Base-by-base conservation (phyloP, 2,113 vertebrate genomes). In the Progne subis region DNA sequence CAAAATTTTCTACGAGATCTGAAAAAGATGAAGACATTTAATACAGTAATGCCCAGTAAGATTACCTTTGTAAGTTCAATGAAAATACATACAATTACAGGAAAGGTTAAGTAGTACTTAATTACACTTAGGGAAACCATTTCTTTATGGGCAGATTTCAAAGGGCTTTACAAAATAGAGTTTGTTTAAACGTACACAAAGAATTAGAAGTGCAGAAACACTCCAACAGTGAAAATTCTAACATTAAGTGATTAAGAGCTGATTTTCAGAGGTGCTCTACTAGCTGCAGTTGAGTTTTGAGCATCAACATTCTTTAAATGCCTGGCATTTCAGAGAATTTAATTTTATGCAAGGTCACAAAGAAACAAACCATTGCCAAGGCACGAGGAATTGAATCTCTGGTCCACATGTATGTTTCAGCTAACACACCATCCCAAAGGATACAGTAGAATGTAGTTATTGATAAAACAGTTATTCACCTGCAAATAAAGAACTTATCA, bases 1-100 rank as follows among this genome's bases (percentile, higher is more conserved):
- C 99, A 92, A 99, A 99, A 97, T 99, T 99, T 98, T 99, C 99
- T 98, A 99, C 99, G 76, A 99, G 99, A 98, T 99, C 99, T 99
- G 97, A 57, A 97, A 95, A 79, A 97, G 64, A 95, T 64, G 64
- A 88, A 96, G 76, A 97, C 52, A 96, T 90, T 96, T 90, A 95
- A 92, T 94, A 90, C 59, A 89, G 46, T 81, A 77, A 93, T 49
- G 21, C 52, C 68, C 29, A 81, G 43, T 29, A 88, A 67, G 7
- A 70, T 26, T 49, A 74, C 37, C 83, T 91, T 69, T 16, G 0
- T 18, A 75, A 70, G n/a, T 69, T 90, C 50, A 88, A 75, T 64
- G 43, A 90, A 93, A 92, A 77, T 12, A 12, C 55, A 83, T 52
- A 3, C 11, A 28, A n/a, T 49, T 82, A 70, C 2, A 77, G 32